Evolutionary conservation across 2,113 vertebrate species (phyloP).

Genomic region (Micronycteris hirsuta): DNA sequence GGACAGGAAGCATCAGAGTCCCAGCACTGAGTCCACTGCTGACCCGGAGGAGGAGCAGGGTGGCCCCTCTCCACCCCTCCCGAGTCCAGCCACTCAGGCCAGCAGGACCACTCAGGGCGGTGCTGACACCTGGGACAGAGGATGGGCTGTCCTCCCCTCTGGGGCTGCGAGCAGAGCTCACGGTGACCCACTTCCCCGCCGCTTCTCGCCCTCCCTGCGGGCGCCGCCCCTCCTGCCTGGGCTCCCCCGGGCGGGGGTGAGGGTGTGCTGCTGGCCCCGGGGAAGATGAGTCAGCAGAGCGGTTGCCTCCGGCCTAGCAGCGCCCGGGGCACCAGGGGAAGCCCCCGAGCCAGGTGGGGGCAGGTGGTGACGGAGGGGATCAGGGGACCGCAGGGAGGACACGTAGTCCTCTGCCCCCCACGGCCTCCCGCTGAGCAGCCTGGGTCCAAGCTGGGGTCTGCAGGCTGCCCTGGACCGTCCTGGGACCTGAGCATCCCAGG

Average conservation of each 20-base stretch:
- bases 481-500: too few relatives aligned
- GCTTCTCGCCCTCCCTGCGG: too few relatives aligned
- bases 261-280: background rate
- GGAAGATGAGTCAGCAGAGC: background rate
- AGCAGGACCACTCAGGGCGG: rapidly evolving
- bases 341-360: too few relatives aligned
- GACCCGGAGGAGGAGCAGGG: background rate
- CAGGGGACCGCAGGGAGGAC: background rate
- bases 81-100: rapidly evolving
- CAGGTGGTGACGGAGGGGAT: background rate
- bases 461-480: background rate
- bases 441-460: background rate
- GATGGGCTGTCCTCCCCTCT: background rate
- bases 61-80: too few relatives aligned
- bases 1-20: background rate
- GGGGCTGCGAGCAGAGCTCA: background rate
- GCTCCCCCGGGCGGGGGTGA: background rate
- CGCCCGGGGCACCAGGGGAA: rapidly evolving
- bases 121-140: rapidly evolving
- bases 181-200: background rate
- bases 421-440: background rate
- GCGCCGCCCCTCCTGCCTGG: background rate
- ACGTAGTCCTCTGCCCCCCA: rapidly evolving
- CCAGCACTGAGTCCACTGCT: background rate
- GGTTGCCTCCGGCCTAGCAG: rapidly evolving